Conservation (phyloP, 2,888 invertebrate genomes). For the Chironomus riparius region DNA sequence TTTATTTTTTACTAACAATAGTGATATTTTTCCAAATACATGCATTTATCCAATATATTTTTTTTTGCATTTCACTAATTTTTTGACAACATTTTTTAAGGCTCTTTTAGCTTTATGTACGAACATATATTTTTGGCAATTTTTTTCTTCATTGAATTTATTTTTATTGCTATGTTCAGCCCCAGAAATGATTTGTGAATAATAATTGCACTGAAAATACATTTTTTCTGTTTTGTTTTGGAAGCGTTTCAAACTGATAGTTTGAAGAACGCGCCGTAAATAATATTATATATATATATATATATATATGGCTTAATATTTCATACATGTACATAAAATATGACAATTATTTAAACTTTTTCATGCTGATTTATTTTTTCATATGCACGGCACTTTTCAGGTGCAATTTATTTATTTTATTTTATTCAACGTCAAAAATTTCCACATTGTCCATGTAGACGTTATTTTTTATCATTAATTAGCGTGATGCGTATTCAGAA, state of each 20-base stretch:
- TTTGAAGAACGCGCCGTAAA: background rate
- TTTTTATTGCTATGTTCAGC: background rate
- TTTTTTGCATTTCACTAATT: background rate
- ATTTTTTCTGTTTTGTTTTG: background rate
- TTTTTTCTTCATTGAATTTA: background rate
- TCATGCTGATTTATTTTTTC: background rate
- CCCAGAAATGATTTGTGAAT: slow-evolving; percentile 8
- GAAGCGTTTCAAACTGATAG: background rate
- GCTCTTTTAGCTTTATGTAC: background rate
- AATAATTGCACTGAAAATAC: slow-evolving; percentile 7
- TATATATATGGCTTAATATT: background rate
- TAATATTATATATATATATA: background rate
- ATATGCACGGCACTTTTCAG: too few species aligned
- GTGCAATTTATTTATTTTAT: too few species aligned
- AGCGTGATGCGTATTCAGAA: too few species aligned
- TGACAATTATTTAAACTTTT: background rate
- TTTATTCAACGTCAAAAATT: too few species aligned
- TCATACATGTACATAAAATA: background rate
- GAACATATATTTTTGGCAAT: slow-evolving; percentile 3
- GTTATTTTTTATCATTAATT: too few species aligned
- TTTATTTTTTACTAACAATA: background rate
- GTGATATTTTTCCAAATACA: background rate
- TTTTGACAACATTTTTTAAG: slow-evolving; percentile 22
- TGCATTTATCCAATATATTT: slow-evolving; percentile 9
- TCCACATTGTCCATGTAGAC: too few species aligned